These are phyloP conservation scores for Gryon sp. DNA, from an alignment of 1,140 invertebrate genomes.

Conservation along the genomic window DNA sequence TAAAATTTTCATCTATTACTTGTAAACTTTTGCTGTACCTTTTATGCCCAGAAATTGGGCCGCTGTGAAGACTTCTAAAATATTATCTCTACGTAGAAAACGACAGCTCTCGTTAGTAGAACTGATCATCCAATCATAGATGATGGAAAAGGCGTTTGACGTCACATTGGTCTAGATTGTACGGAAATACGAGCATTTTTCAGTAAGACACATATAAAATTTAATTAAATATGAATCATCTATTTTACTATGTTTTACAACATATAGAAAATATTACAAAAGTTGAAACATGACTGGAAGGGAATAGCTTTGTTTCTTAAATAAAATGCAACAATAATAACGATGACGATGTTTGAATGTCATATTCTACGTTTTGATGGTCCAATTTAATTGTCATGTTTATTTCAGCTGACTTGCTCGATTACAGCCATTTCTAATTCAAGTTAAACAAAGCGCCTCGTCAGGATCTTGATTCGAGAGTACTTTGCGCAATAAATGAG, in stretches of 20 bases:
- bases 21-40: too few relatives aligned
- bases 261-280: too few relatives aligned
- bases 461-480: slow-evolving; percentile 18
- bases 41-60: slow-evolving; percentile 84
- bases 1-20: too few relatives aligned
- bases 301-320: too few relatives aligned
- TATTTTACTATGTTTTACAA: too few relatives aligned
- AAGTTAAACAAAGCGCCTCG: slow-evolving; percentile 17
- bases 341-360: slow-evolving; percentile 4
- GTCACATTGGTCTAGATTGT: slow-evolving; percentile 79
- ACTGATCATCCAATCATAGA: slow-evolving; percentile 88
- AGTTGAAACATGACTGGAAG: too few relatives aligned
- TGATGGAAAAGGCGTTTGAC: slow-evolving; percentile 82
- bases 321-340: slow-evolving; percentile 6
- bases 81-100: slow-evolving; percentile 82
- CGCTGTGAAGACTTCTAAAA: slow-evolving; percentile 84
- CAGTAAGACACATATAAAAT: slow-evolving; percentile 6
- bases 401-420: background rate
- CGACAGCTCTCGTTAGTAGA: slow-evolving; percentile 81
- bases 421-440: slow-evolving; percentile 22
- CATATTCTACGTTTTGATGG: too few relatives aligned
- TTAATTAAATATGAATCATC: too few relatives aligned
- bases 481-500: slow-evolving; percentile 21
- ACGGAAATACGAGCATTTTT: too few relatives aligned
- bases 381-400: slow-evolving; percentile 11